A percentile compares a stretch with the other conserved stretches of the same genome.
Evolutionary conservation across 2,888 invertebrate genomes (phyloP).

Genomic region (Drosophila formosana): DNA sequence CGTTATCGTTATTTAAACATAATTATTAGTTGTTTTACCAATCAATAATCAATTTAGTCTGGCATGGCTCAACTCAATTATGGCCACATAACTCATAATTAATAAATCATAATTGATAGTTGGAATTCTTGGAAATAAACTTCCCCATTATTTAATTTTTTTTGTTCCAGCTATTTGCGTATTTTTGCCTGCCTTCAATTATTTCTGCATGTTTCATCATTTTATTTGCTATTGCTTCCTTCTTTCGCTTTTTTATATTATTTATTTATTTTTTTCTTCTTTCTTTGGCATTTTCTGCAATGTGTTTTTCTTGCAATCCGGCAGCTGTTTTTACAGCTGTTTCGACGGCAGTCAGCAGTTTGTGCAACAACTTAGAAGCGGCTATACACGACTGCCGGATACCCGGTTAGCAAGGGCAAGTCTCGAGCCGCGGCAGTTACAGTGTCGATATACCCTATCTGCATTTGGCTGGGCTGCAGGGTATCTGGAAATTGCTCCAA

Average conservation of each 20-base stretch:
- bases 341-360: slow-evolving; percentile 48
- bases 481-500: slow-evolving; percentile 38
- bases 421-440: too few species aligned
- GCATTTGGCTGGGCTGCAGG: background rate
- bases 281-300: background rate
- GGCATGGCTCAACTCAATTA: background rate
- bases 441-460: background rate
- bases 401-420: background rate
- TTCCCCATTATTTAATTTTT: background rate
- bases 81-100: background rate
- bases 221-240: background rate
- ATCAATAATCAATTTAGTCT: background rate
- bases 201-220: slow-evolving; percentile 8
- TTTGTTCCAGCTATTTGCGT: background rate
- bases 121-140: background rate
- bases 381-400: background rate
- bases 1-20: too few species aligned
- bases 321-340: slow-evolving; percentile 70
- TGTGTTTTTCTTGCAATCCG: slow-evolving; percentile 2
- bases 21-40: too few species aligned
- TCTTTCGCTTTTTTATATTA: background rate
- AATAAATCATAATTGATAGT: background rate
- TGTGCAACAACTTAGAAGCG: slow-evolving; percentile 9
- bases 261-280: slow-evolving; percentile 3
- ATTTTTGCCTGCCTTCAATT: slow-evolving; percentile 1